Evolutionary conservation across 2,113 vertebrate species (phyloP).

Genomic region (Rhabdornis inornatus): DNA sequence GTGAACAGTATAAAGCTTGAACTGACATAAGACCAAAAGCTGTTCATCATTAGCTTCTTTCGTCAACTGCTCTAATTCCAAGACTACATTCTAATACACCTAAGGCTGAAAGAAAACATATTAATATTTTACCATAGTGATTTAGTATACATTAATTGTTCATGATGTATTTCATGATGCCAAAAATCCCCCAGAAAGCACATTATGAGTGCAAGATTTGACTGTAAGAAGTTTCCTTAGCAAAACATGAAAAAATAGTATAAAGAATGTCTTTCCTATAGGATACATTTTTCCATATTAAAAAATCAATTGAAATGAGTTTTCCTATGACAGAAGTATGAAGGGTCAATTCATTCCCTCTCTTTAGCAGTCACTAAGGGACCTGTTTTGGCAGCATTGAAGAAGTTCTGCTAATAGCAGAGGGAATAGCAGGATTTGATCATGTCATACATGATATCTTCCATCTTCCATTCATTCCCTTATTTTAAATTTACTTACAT

Average conservation of each 20-base stretch:
- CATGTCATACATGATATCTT: not conserved
- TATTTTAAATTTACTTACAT: not conserved
- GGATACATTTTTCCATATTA: conserved; percentile 30
- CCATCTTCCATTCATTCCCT: not conserved
- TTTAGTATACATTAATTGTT: conserved; percentile 18
- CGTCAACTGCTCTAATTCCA: not conserved
- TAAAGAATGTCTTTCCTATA: not conserved
- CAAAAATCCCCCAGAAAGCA: not conserved
- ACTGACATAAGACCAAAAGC: not conserved
- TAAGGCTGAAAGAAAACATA: not conserved
- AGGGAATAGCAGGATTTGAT: not conserved
- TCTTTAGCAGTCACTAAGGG: conserved; percentile 34
- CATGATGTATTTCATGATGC: not conserved
- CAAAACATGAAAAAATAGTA: not conserved
- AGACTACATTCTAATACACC: not conserved
- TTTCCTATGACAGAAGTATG: conserved; percentile 12
- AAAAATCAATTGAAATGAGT: conserved; percentile 42
- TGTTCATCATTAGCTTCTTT: not conserved
- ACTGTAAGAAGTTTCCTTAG: conserved; percentile 5
- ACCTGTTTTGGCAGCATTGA: conserved; percentile 1
- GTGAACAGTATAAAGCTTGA: not conserved
- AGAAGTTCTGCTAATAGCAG: not conserved
- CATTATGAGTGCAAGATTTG: not conserved
- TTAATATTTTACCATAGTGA: conserved; percentile 1
- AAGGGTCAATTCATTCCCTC: conserved; percentile 36